These are phyloP conservation scores for Ruditapes philippinarum DNA, from an alignment of 1,140 invertebrate genomes.

Conservation along the genomic window DNA sequence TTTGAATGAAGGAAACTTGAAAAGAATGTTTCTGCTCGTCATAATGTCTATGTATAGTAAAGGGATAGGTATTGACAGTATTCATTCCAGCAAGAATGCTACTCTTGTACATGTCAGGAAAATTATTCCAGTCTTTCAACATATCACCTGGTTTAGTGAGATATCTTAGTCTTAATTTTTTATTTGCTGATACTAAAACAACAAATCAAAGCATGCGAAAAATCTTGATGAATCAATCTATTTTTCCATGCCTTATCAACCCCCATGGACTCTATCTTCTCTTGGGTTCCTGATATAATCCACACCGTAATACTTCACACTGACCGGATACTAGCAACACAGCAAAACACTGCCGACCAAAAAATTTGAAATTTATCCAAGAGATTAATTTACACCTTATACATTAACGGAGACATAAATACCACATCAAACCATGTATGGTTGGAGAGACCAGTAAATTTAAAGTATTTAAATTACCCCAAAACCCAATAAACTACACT, in stretches of 20 bases:
- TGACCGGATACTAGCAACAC: constrained; percentile 33
- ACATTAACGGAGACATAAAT: constrained; percentile 51
- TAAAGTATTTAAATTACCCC: constrained; percentile 8
- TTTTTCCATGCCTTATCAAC: constrained; percentile 47
- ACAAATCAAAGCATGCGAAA: constrained; percentile 44
- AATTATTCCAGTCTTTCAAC: constrained; percentile 20
- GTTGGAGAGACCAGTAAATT: constrained; percentile 51
- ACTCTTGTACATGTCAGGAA: background rate
- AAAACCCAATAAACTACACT: constrained; percentile 5
- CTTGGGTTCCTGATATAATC: background rate
- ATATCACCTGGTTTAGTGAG: constrained; percentile 36
- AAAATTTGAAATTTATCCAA: background rate
- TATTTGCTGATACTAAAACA: constrained; percentile 22
- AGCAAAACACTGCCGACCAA: background rate
- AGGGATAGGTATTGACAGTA: too few relatives aligned
- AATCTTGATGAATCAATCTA: constrained; percentile 38
- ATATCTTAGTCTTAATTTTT: background rate
- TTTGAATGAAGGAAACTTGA: too few relatives aligned
- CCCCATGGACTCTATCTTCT: constrained; percentile 7
- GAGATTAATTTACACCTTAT: constrained; percentile 40
- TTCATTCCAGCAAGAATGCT: background rate
- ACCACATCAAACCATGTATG: constrained; percentile 33
- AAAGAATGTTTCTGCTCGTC: too few relatives aligned
- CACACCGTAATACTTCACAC: background rate
- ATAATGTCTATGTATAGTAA: too few relatives aligned